Base-by-base conservation (phyloP, 2,113 vertebrate genomes). In the Cinclus cinclus region DNA sequence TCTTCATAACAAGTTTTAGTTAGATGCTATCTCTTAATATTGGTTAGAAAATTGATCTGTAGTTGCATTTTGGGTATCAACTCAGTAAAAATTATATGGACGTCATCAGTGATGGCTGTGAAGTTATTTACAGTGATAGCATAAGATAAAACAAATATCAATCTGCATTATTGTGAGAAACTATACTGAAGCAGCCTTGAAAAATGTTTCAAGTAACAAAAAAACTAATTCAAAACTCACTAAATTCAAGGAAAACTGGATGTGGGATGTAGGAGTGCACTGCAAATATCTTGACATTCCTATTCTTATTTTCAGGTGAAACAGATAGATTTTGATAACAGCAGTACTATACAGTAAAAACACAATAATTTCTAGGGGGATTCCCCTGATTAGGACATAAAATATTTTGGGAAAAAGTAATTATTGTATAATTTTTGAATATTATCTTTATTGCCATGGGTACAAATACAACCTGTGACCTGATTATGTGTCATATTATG, bases 1-100 rank as follows among this genome's bases (percentile, higher is more conserved):
- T 88, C 90, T 94, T 95, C 30, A 13, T 94, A 81, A 96, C 20
- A 68, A 87, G 24, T 89, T 95, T 95, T 94, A 94, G 63, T 73
- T 83, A 81, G 44, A 92, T 85, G 39, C 5, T 82, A 74, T 96
- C 14, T 63, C 17, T 82, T 89, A 75, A 63, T 74, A 80, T 64
- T 68, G 79, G 28, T 81, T 89, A 65, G 35, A 88, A 90, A 94
- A 81, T 55, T 19, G 24, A 59, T 33, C 2, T 42, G 35, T 35
- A 47, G 18, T 71, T 80, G 28, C 19, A 68, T 93, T 62, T 91
- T 85, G 30, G 44, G 77, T 87, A 95, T 92, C 35, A 81, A 8
- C 30, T 90, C n/a, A 62, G 58, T 81, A 81, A 91, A 83, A 78
- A 76, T 19, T 1, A 74, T 76, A 64, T 74, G 88, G 15, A 82